Evolutionary conservation across 2,113 vertebrate genomes (phyloP).

Genomic region (Okapia johnstoni): DNA sequence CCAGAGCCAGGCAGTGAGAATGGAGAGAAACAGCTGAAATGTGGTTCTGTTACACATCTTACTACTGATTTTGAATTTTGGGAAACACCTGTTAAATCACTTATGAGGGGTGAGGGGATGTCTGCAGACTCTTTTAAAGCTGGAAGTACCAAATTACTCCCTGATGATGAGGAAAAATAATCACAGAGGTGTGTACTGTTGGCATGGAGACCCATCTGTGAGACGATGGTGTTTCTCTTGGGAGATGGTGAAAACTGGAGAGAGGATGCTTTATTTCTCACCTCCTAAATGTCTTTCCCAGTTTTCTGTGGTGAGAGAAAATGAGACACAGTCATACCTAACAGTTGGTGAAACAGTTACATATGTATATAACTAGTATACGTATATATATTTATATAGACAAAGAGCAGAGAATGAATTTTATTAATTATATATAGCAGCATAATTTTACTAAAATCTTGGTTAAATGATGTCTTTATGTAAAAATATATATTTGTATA

Average conservation of each 20-base stretch:
- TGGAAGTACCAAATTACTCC: background rate
- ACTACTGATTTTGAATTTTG: constrained; percentile 9
- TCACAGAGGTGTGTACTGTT: background rate
- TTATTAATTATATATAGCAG: background rate
- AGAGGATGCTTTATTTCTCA: constrained; percentile 3
- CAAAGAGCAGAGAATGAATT: background rate
- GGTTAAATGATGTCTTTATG: background rate
- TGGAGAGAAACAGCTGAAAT: background rate
- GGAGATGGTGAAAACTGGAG: background rate
- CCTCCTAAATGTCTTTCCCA: constrained; percentile 25
- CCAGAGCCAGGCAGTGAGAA: background rate
- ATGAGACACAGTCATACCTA: background rate
- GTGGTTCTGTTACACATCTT: background rate
- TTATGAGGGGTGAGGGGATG: background rate
- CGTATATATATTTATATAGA: background rate
- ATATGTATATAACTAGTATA: background rate
- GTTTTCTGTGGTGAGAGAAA: constrained; percentile 46
- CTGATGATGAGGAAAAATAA: background rate
- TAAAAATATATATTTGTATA: background rate
- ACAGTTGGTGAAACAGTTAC: background rate
- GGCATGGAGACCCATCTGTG: background rate
- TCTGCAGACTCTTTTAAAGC: background rate
- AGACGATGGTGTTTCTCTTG: background rate
- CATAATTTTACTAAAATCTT: background rate
- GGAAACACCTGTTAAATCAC: background rate